A percentile compares a stretch with the other conserved stretches of the same genome.
phyloP scores from a whole-genome alignment of 2,888 invertebrate species.

The Ormyrus thymus region DNA sequence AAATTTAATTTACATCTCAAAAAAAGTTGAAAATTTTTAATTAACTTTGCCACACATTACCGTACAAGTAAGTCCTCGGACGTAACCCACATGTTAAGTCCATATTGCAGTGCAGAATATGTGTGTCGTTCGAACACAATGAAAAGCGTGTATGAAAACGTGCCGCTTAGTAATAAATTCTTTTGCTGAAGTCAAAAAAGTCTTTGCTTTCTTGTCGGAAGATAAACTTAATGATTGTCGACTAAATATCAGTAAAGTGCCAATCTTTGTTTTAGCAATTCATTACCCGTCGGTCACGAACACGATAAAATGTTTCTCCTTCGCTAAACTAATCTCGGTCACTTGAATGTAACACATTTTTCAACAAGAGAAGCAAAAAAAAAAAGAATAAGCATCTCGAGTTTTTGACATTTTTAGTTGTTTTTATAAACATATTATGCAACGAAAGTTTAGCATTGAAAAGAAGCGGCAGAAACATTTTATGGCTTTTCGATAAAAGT shows the following conservation, averaged over 20 bases:
- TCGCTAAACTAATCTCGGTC: conserved; percentile 28
- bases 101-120: not conserved
- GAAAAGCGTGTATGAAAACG: conserved; percentile 27
- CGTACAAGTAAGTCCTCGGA: too few species aligned
- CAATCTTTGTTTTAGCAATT: conserved; percentile 51
- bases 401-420: conserved; percentile 21
- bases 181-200: conserved; percentile 24
- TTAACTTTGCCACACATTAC: too few species aligned
- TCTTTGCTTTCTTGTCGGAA: conserved; percentile 24
- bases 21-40: too few species aligned
- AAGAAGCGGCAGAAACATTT: too few species aligned
- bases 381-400: conserved; percentile 10
- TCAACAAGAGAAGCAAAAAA: conserved; percentile 10
- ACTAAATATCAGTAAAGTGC: conserved; percentile 31
- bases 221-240: conserved; percentile 45
- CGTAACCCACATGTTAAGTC: too few species aligned
- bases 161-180: conserved; percentile 44
- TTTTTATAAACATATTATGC: conserved; percentile 24
- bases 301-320: conserved; percentile 51
- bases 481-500: too few species aligned
- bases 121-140: conserved; percentile 16
- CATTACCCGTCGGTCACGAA: conserved; percentile 36
- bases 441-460: not conserved
- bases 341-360: conserved; percentile 40
- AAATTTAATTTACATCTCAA: not conserved